phyloP scores from a whole-genome alignment of 2,113 vertebrate genomes.

The Pollachius pollachius region DNA sequence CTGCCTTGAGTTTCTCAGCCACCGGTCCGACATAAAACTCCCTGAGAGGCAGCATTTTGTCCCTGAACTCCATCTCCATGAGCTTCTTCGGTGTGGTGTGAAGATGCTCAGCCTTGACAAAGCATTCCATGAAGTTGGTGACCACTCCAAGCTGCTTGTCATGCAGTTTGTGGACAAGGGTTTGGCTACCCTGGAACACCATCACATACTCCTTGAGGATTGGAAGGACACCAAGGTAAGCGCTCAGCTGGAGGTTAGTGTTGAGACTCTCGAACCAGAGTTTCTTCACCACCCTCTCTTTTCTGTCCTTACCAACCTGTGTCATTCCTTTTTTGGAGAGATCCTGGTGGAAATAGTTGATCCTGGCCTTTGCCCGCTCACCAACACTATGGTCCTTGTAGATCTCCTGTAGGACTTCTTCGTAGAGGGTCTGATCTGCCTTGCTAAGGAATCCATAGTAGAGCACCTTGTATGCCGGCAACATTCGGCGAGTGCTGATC shows the following conservation, averaged over 20 bases:
- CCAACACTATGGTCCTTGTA: not conserved
- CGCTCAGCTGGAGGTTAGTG: slow-evolving; percentile 7
- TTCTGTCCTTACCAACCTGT: not conserved
- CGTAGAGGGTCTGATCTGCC: slow-evolving; percentile 4
- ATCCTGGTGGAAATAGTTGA: not conserved
- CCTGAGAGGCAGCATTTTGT: not conserved
- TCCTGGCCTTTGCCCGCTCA: no score
- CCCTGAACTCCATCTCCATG: not conserved
- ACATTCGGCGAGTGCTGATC: slow-evolving; percentile 1
- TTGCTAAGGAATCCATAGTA: slow-evolving; percentile 1
- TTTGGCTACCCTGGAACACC: slow-evolving; percentile 1
- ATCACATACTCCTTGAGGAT: slow-evolving; percentile 16
- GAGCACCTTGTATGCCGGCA: slow-evolving; percentile 8
- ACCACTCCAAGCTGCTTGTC: not conserved
- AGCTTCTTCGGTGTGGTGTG: not conserved
- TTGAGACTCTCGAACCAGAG: not conserved
- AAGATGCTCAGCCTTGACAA: not conserved
- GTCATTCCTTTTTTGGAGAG: not conserved
- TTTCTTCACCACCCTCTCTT: slow-evolving; percentile 5
- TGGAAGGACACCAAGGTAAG: no score
- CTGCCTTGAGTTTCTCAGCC: not conserved
- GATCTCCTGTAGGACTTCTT: not conserved
- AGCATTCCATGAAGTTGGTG: not conserved
- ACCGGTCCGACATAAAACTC: not conserved
- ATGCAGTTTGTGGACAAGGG: not conserved